Percentiles rank a stretch among this genome's conserved stretches.
Conservation (phyloP, 2,113 vertebrate species). For the Calonectris borealis region DNA sequence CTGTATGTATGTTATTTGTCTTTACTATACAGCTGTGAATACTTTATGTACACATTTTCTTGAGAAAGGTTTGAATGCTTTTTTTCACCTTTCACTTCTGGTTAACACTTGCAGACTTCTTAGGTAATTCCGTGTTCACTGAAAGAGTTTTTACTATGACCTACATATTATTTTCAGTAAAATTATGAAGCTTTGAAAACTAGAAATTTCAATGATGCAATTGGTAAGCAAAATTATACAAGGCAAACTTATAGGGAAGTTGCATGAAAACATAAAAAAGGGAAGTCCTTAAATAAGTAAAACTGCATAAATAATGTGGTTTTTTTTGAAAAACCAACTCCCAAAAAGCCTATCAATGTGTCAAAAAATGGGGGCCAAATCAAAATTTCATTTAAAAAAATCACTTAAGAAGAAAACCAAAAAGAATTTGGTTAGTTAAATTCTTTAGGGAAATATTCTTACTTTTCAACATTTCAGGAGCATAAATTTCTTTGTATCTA, state of each 20-base stretch:
- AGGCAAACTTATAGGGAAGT: background rate
- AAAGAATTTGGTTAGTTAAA: background rate
- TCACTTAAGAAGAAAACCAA: background rate
- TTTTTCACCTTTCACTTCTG: background rate
- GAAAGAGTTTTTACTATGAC: background rate
- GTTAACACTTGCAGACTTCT: background rate
- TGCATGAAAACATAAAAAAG: background rate
- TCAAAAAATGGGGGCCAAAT: background rate
- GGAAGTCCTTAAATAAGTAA: background rate
- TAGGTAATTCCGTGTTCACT: background rate
- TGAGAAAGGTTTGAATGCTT: background rate
- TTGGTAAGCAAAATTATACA: background rate
- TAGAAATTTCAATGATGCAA: background rate
- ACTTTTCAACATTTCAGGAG: background rate
- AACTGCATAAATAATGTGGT: background rate
- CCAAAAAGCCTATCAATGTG: fast-evolving
- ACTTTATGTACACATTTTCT: background rate
- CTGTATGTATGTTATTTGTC: background rate
- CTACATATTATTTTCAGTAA: background rate
- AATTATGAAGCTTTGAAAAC: background rate
- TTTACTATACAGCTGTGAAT: background rate
- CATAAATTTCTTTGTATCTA: background rate
- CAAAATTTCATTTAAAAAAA: background rate
- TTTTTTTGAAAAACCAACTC: fast-evolving
- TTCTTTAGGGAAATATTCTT: background rate